phyloP scores from a whole-genome alignment of 1,140 invertebrate species.

The Drosophila ogumai region DNA sequence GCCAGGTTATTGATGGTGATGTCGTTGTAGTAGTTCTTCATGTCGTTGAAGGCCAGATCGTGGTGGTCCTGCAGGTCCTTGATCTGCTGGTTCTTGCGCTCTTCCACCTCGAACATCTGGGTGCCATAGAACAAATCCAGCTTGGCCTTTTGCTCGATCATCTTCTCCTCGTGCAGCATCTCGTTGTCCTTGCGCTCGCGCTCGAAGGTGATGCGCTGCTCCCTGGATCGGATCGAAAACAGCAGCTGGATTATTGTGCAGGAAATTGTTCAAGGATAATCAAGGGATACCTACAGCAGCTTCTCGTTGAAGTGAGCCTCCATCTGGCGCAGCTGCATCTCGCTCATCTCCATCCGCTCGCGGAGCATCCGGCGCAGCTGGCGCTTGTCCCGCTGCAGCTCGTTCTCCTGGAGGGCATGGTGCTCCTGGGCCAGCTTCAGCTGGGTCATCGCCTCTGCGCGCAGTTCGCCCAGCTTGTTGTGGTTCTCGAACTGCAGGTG shows the following conservation, averaged over 20 bases:
- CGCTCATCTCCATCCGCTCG: conserved; percentile 87
- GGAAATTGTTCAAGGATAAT: neutral
- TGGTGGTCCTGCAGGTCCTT: conserved; percentile 92
- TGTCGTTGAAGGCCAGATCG: conserved; percentile 93
- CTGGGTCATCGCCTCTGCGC: conserved; percentile 90
- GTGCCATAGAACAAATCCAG: conserved; percentile 90
- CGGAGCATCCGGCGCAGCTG: conserved; percentile 90
- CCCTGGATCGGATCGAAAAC: conserved; percentile 36
- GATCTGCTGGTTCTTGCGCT: conserved; percentile 95
- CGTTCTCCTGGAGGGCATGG: conserved; percentile 90
- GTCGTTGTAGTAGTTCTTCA: conserved; percentile 97
- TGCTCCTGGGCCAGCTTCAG: conserved; percentile 91
- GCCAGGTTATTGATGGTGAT: conserved; percentile 96
- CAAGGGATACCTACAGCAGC: conserved; percentile 85
- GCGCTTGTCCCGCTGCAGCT: conserved; percentile 92
- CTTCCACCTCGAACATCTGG: conserved; percentile 94
- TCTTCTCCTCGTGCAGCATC: conserved; percentile 92
- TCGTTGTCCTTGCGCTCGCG: conserved; percentile 91
- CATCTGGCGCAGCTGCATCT: conserved; percentile 78
- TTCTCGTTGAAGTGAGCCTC: conserved; percentile 86
- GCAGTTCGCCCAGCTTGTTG: conserved; percentile 86
- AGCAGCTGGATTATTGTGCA: neutral
- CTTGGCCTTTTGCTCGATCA: conserved; percentile 90
- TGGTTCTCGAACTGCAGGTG: conserved; percentile 96
- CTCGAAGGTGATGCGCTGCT: conserved; percentile 86